Percentiles rank a stretch among this genome's conserved stretches.
Evolutionary conservation across 2,113 vertebrate species (phyloP).

Genomic region (Rhinolophus ferrumequinum): DNA sequence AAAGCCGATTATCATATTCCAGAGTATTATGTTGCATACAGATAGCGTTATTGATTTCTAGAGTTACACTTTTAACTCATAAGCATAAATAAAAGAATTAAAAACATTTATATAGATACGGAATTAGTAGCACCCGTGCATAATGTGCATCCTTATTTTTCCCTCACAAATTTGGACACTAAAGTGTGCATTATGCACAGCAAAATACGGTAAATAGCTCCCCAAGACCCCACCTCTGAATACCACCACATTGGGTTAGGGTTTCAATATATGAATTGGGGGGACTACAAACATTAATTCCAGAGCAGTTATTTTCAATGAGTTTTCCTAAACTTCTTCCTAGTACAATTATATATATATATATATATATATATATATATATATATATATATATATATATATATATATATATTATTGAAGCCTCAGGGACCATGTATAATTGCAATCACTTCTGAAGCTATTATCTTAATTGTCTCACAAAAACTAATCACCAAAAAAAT

Average conservation of each 20-base stretch:
- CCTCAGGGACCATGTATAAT: neutral
- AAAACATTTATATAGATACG: too few species aligned
- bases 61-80: too few species aligned
- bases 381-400: neutral
- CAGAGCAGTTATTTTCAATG: neutral
- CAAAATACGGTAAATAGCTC: too few species aligned
- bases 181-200: too few species aligned
- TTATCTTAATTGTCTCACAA: slow-evolving; percentile 33
- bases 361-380: neutral
- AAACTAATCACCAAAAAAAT: neutral
- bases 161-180: too few species aligned
- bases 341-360: neutral
- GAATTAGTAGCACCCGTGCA: too few species aligned
- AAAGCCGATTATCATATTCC: too few species aligned
- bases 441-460: slow-evolving; percentile 35
- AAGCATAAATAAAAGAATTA: too few species aligned
- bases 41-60: too few species aligned
- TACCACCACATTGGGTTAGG: neutral
- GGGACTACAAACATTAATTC: neutral
- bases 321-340: neutral
- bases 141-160: too few species aligned
- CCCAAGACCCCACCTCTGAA: neutral
- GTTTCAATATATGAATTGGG: neutral
- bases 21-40: too few species aligned
- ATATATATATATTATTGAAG: neutral